Conservation (phyloP, 2,797 vertebrate species). For the Mergus octosetaceus region DNA sequence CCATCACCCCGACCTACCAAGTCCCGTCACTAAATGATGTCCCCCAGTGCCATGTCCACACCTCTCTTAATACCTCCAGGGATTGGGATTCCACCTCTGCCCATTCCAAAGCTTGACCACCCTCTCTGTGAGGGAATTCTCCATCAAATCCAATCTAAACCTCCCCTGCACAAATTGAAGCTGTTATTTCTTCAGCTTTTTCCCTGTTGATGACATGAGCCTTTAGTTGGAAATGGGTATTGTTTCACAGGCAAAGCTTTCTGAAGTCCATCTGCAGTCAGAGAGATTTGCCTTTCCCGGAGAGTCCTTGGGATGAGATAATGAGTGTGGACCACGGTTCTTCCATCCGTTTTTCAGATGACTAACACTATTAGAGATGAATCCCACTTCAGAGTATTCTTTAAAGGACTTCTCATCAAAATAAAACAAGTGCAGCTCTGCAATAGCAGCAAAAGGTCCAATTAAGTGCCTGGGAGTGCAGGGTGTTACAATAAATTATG, state of each 20-base stretch:
- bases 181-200: background rate
- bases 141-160: too few species aligned
- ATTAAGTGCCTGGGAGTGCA: background rate
- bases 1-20: background rate
- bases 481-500: background rate
- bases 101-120: too few species aligned
- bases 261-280: background rate
- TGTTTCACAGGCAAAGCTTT: background rate
- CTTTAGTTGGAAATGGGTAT: background rate
- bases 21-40: background rate
- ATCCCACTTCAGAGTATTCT: background rate
- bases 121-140: too few species aligned
- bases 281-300: background rate
- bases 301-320: background rate
- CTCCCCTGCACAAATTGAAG: too few species aligned
- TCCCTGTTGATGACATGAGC: background rate
- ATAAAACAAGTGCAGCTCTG: background rate
- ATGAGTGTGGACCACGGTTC: background rate
- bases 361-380: background rate
- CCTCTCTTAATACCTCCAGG: background rate
- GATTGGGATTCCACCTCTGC: background rate
- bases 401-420: background rate
- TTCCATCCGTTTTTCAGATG: background rate
- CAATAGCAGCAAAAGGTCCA: background rate
- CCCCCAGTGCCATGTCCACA: background rate